Evolutionary conservation across 2,797 vertebrate genomes (phyloP).

Genomic region (Momotus momota): DNA sequence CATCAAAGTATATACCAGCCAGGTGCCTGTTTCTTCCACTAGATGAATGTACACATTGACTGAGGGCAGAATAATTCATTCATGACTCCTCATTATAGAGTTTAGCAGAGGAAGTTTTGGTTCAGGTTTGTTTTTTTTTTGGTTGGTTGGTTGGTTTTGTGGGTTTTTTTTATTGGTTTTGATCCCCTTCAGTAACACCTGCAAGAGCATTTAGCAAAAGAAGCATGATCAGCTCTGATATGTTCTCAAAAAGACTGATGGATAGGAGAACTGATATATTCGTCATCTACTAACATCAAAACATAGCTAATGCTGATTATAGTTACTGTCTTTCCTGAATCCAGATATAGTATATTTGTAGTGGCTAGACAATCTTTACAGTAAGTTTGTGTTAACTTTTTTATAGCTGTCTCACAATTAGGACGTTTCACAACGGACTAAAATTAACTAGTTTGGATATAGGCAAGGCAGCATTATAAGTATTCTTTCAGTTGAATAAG

Average conservation of each 20-base stretch:
- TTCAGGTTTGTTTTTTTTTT: neutral
- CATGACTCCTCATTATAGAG: neutral
- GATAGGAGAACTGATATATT: neutral
- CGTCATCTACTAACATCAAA: neutral
- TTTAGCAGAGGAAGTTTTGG: neutral
- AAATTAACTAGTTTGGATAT: neutral
- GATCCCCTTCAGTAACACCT: neutral
- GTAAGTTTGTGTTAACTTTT: neutral
- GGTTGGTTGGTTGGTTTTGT: neutral
- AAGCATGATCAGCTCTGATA: neutral
- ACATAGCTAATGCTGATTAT: neutral
- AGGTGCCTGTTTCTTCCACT: neutral
- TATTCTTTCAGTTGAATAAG: neutral
- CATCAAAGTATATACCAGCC: neutral
- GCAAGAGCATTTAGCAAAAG: neutral
- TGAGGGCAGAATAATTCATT: neutral
- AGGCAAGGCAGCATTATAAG: neutral
- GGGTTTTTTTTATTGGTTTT: neutral
- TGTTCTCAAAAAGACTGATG: neutral
- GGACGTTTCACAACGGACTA: neutral
- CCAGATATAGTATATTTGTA: neutral
- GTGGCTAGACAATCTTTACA: neutral
- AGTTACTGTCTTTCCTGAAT: neutral
- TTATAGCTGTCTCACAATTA: neutral
- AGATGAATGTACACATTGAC: neutral